These are phyloP conservation scores for Entomobrya proxima DNA, from an alignment of 2,888 invertebrate species.

Conservation along the genomic window DNA sequence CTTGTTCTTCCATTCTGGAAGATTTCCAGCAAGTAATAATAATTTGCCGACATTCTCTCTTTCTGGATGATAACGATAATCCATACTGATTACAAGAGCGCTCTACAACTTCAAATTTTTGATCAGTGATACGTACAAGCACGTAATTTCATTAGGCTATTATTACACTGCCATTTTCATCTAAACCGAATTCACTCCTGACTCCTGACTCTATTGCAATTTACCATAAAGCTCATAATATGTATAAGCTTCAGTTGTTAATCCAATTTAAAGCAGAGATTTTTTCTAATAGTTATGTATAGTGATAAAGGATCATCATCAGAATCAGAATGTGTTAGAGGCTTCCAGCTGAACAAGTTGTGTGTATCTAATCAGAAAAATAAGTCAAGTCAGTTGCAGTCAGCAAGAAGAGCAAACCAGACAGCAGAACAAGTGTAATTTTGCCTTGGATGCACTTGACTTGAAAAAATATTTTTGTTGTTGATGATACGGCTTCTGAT, in stretches of 20 bases:
- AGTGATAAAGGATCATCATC: too few species aligned
- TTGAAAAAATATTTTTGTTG: too few species aligned
- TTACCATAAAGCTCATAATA: too few species aligned
- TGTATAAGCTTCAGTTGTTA: conserved; percentile 15
- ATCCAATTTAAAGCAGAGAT: conserved; percentile 25
- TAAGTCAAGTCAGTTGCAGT: background rate
- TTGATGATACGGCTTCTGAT: too few species aligned
- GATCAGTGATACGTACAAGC: background rate
- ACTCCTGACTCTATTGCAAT: too few species aligned
- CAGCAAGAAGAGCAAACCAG: too few species aligned
- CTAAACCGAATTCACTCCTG: too few species aligned
- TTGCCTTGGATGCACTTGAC: conserved; percentile 7
- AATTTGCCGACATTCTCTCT: background rate
- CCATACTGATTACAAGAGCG: background rate
- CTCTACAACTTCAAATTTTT: background rate
- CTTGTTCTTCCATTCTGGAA: conserved; percentile 9
- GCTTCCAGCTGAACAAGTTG: conserved; percentile 29
- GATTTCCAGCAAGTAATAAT: conserved; percentile 27
- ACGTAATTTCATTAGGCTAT: background rate
- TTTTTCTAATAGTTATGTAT: too few species aligned
- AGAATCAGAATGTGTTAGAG: too few species aligned
- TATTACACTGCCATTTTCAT: too few species aligned
- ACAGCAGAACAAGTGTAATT: background rate
- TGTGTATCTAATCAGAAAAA: background rate
- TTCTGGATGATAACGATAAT: background rate